A percentile compares a stretch with the other conserved stretches of the same genome.
phyloP scores from a whole-genome alignment of 2,797 vertebrate genomes.

The Parambassis ranga region DNA sequence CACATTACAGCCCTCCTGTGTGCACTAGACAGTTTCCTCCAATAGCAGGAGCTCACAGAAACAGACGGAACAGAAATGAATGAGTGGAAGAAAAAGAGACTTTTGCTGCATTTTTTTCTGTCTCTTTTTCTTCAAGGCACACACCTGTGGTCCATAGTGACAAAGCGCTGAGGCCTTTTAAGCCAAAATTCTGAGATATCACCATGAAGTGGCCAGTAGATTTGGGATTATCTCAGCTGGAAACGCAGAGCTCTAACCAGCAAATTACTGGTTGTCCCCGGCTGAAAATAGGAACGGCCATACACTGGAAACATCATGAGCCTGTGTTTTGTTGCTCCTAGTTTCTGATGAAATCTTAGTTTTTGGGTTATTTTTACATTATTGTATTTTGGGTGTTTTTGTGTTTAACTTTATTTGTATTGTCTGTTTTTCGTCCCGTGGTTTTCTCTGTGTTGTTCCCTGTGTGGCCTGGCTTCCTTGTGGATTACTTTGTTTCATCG shows the following conservation, averaged over 20 bases:
- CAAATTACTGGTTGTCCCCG: no score
- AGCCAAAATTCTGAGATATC: neutral
- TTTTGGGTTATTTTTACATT: no score
- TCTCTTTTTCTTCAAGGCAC: conserved; percentile 5
- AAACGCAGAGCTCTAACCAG: neutral
- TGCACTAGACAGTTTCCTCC: conserved; percentile 25
- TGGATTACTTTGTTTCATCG: no score
- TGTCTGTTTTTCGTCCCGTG: no score
- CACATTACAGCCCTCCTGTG: conserved; percentile 63
- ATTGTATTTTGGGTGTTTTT: no score
- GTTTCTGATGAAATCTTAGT: no score
- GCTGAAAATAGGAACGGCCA: no score
- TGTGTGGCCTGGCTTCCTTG: no score
- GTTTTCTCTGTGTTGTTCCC: no score
- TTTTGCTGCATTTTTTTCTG: conserved; percentile 13
- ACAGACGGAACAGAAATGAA: conserved; percentile 17
- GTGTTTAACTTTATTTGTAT: no score
- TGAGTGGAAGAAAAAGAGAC: conserved; percentile 29
- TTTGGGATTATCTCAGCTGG: neutral
- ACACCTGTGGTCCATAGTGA: neutral
- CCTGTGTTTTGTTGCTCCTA: no score
- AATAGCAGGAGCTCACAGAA: conserved; percentile 26
- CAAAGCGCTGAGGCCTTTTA: conserved; percentile 4
- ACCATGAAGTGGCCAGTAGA: neutral
- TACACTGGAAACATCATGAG: no score